Evolutionary conservation across 2,113 vertebrate genomes (phyloP).

Genomic region (Podarcis raffonei): DNA sequence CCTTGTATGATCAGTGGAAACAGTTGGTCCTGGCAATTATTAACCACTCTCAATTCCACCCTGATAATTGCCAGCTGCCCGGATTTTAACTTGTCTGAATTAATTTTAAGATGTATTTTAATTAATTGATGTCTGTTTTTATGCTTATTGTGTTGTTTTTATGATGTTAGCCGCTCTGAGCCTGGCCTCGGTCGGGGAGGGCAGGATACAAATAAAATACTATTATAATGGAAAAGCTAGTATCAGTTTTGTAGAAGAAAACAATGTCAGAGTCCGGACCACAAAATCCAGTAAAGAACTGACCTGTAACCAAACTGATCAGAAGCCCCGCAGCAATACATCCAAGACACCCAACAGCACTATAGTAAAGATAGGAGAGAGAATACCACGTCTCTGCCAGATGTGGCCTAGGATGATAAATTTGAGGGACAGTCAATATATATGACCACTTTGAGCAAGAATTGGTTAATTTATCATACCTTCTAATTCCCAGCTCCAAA

Average conservation of each 20-base stretch:
- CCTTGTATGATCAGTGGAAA: no score
- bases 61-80: no score
- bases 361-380: conserved; percentile 86
- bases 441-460: not conserved
- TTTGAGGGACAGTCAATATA: not conserved
- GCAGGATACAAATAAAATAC: no score
- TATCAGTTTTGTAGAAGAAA: not conserved
- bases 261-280: not conserved
- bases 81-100: no score
- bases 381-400: conserved; percentile 84
- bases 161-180: no score
- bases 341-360: conserved; percentile 79
- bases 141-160: no score
- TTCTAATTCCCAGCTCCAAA: not conserved
- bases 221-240: no score
- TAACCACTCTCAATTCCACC: no score
- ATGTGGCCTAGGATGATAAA: conserved; percentile 68
- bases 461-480: not conserved
- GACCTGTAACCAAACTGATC: conserved; percentile 84
- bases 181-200: no score
- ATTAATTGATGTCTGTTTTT: no score
- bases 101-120: no score
- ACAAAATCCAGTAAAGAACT: conserved; percentile 18
- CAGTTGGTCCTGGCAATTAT: no score
- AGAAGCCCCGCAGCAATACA: conserved; percentile 71